A percentile compares a stretch with the other conserved stretches of the same genome.
phyloP scores from a whole-genome alignment of 2,113 vertebrate genomes.

The Percina caprodes region DNA sequence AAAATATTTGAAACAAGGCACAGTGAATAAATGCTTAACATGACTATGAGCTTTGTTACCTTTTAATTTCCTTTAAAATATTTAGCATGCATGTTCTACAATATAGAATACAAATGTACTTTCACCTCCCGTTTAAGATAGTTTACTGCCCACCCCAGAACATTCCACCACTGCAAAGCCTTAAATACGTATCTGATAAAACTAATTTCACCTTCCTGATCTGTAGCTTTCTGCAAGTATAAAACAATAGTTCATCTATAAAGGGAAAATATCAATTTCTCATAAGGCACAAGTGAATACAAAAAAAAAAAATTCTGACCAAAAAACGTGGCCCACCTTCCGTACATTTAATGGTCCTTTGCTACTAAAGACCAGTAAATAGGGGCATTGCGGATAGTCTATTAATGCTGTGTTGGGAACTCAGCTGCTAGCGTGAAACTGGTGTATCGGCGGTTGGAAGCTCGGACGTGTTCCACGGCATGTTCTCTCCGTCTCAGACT shows the following conservation, averaged over 20 bases:
- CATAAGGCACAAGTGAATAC: slow-evolving; percentile 86
- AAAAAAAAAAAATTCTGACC: slow-evolving; percentile 58
- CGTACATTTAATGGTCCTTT: slow-evolving; percentile 55
- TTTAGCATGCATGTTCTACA: slow-evolving; percentile 76
- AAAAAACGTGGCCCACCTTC: slow-evolving; percentile 57
- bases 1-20: slow-evolving; percentile 82
- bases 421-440: slow-evolving; percentile 97
- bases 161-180: slow-evolving; percentile 76
- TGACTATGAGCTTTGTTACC: slow-evolving; percentile 66
- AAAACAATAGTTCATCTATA: slow-evolving; percentile 75
- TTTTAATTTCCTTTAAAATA: slow-evolving; percentile 69
- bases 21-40: slow-evolving; percentile 79
- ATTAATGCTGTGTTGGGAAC: slow-evolving; percentile 51
- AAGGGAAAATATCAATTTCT: slow-evolving; percentile 58
- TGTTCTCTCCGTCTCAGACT: slow-evolving; percentile 94
- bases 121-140: slow-evolving; percentile 55
- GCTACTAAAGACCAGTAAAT: slow-evolving; percentile 21
- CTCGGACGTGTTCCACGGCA: slow-evolving; percentile 95
- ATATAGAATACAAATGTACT: slow-evolving; percentile 71
- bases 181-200: slow-evolving; percentile 83
- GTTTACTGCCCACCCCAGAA: slow-evolving; percentile 44
- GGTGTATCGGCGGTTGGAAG: slow-evolving; percentile 98
- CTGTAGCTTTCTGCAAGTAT: slow-evolving; percentile 65
- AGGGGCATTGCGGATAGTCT: slow-evolving; percentile 41
- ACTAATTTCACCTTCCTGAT: slow-evolving; percentile 63